These are phyloP conservation scores for Pyrrhosoma nymphula DNA, from an alignment of 2,888 invertebrate genomes.

Conservation along the genomic window DNA sequence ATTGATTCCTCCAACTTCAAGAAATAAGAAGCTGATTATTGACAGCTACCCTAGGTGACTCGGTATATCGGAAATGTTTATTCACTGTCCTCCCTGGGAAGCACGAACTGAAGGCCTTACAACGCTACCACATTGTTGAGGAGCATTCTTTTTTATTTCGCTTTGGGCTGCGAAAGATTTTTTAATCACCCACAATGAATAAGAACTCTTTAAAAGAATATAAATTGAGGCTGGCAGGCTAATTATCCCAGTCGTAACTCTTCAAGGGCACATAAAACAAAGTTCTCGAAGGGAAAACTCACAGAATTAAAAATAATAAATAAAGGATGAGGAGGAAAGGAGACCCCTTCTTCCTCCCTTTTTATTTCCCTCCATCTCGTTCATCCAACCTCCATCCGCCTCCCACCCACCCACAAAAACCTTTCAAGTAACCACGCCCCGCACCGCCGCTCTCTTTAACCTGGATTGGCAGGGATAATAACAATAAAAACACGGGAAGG, in stretches of 20 bases:
- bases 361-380: neutral
- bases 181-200: conserved; percentile 49
- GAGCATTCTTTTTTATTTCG: neutral
- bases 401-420: neutral
- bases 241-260: conserved; percentile 63
- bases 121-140: conserved; percentile 10
- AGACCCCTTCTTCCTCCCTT: neutral
- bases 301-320: conserved; percentile 19
- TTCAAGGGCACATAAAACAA: conserved; percentile 50
- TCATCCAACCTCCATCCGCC: neutral
- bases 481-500: neutral
- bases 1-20: neutral
- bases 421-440: conserved; percentile 41
- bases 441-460: neutral
- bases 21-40: neutral
- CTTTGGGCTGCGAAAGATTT: neutral
- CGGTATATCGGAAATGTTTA: neutral
- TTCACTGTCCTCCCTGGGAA: neutral
- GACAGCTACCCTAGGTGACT: neutral
- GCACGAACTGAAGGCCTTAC: neutral
- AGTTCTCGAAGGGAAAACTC: conserved; percentile 30
- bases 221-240: conserved; percentile 44
- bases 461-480: neutral
- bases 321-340: neutral
- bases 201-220: no score